phyloP scores from a whole-genome alignment of 1,140 invertebrate genomes.

The Brachionus manjavacas region DNA sequence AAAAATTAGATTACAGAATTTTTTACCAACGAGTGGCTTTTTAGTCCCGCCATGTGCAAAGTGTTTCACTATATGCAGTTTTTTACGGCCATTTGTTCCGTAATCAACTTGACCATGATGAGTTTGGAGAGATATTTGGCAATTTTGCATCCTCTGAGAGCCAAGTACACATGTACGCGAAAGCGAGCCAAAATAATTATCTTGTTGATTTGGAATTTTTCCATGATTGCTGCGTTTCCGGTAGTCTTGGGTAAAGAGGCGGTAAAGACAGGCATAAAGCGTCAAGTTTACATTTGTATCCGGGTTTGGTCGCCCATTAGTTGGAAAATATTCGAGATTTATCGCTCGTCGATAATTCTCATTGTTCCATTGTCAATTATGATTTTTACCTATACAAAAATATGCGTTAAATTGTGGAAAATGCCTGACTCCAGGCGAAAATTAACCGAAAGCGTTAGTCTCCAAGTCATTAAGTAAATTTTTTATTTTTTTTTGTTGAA shows the following conservation, averaged over 20 bases:
- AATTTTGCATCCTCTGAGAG: slow-evolving; percentile 77
- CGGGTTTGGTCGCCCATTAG: slow-evolving; percentile 60
- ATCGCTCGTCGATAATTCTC: slow-evolving; percentile 66
- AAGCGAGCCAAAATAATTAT: slow-evolving; percentile 75
- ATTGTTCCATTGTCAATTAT: slow-evolving; percentile 65
- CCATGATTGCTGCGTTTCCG: slow-evolving; percentile 63
- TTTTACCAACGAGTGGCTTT: slow-evolving; percentile 70
- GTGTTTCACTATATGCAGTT: slow-evolving; percentile 71
- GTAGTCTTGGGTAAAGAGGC: slow-evolving; percentile 55
- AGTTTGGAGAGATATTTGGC: slow-evolving; percentile 85
- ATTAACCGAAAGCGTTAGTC: not conserved
- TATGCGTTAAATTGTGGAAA: slow-evolving; percentile 65
- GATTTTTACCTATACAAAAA: slow-evolving; percentile 65
- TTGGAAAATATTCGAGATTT: slow-evolving; percentile 65
- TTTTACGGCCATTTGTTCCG: slow-evolving; percentile 70
- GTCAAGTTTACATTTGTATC: slow-evolving; percentile 64
- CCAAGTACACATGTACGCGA: slow-evolving; percentile 70
- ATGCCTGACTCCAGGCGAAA: slow-evolving; percentile 46
- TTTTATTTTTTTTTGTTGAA: not conserved
- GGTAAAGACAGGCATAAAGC: slow-evolving; percentile 43
- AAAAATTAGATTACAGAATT: slow-evolving; percentile 66
- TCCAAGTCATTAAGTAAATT: not conserved
- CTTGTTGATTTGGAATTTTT: slow-evolving; percentile 74
- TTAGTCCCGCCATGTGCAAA: slow-evolving; percentile 69
- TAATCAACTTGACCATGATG: slow-evolving; percentile 72